Percentiles rank a stretch among this genome's conserved stretches.
Conservation (phyloP, 2,888 invertebrate genomes). For the Cerastis leucographa region DNA sequence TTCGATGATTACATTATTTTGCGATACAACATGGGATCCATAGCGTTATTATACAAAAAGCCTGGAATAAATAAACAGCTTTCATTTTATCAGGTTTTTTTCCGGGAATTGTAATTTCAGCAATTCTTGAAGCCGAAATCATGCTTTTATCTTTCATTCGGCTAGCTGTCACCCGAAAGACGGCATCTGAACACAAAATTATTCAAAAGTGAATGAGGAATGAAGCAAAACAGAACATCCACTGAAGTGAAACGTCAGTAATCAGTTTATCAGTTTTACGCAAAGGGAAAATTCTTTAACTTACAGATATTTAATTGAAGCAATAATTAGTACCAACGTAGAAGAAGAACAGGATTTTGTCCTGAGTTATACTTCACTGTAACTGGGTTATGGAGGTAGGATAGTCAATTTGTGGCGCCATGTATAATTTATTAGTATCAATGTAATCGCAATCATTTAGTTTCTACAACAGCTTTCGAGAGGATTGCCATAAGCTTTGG, state of each 20-base stretch:
- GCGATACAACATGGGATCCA: not conserved
- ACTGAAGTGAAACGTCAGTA: not conserved
- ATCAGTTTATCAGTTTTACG: not conserved
- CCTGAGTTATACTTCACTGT: not conserved
- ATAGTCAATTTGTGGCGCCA: no score
- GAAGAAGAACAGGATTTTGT: not conserved
- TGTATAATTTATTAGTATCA: no score
- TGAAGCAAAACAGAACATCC: not conserved
- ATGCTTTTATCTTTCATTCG: not conserved
- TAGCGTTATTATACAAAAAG: constrained; percentile 11
- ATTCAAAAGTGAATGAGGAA: not conserved
- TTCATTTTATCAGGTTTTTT: not conserved
- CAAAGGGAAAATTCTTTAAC: not conserved
- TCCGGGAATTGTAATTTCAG: not conserved
- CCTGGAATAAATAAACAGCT: not conserved
- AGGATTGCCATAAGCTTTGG: not conserved
- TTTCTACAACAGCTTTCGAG: not conserved
- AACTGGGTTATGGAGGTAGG: not conserved
- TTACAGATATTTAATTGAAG: not conserved
- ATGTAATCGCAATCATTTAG: not conserved
- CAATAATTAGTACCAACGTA: not conserved
- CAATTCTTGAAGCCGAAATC: not conserved
- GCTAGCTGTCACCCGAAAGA: not conserved
- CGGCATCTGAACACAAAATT: not conserved
- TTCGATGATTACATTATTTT: constrained; percentile 36